Evolutionary conservation across 2,888 invertebrate genomes (phyloP).

Genomic region (Drosophila mayaguana): DNA sequence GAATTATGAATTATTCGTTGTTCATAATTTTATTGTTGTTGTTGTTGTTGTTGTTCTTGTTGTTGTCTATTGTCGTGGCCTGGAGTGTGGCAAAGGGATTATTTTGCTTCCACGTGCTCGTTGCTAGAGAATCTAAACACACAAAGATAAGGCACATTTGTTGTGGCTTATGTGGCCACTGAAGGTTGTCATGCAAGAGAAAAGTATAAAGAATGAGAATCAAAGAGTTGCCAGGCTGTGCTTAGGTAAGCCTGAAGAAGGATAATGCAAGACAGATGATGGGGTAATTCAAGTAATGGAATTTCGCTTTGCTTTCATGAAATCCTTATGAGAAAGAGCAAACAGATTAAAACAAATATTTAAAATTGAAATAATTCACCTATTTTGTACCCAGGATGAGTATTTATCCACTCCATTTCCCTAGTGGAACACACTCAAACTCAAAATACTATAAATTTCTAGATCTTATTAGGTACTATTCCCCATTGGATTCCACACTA

Average conservation of each 20-base stretch:
- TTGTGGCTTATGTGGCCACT: conserved; percentile 56
- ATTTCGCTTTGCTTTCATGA: background rate
- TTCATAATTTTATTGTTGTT: conserved; percentile 42
- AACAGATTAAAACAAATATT: background rate
- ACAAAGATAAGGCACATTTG: conserved; percentile 72
- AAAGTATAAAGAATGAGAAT: conserved; percentile 7
- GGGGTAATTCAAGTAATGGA: background rate
- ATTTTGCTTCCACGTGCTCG: conserved; percentile 42
- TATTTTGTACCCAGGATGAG: background rate
- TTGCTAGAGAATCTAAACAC: conserved; percentile 47
- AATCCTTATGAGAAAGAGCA: background rate
- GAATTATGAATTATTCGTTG: conserved; percentile 78
- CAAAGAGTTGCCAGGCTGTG: conserved; percentile 4
- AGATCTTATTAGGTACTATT: background rate
- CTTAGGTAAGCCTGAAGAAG: background rate
- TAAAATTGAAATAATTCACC: background rate
- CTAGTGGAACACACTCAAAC: background rate
- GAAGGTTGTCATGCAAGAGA: conserved; percentile 24
- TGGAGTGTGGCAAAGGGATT: conserved; percentile 48
- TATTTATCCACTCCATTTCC: background rate
- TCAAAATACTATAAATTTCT: background rate
- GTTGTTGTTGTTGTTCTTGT: conserved; percentile 35
- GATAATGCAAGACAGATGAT: background rate
- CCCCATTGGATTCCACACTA: conserved; percentile 2
- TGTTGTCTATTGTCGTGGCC: conserved; percentile 40